Evolutionary conservation across 1,140 invertebrate genomes (phyloP).

Genomic region (Lasioglossum albipes): DNA sequence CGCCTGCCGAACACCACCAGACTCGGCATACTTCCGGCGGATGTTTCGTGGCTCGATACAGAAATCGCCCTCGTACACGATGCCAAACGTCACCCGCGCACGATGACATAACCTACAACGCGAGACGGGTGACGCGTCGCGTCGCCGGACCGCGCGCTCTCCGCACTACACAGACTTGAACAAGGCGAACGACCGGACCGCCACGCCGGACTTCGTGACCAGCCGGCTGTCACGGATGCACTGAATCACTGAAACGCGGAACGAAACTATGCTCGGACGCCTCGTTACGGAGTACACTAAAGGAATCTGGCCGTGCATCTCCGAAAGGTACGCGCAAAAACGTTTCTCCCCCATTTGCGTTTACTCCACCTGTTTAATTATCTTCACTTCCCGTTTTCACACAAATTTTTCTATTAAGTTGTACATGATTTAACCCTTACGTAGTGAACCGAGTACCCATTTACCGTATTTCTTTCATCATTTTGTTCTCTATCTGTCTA

Average conservation of each 20-base stretch:
- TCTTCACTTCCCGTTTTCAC: no score
- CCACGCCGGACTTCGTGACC: constrained; percentile 6
- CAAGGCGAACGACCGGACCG: constrained; percentile 30
- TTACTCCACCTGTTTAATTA: no score
- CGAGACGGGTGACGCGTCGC: neutral
- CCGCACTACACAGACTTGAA: neutral
- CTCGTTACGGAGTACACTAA: neutral
- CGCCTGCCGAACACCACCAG: constrained; percentile 89
- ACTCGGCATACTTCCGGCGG: constrained; percentile 85
- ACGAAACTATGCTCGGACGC: neutral
- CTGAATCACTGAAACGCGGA: constrained; percentile 37
- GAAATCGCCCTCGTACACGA: constrained; percentile 9
- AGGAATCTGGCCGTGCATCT: neutral
- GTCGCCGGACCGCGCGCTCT: neutral
- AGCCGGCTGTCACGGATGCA: constrained; percentile 25
- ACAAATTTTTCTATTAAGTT: no score
- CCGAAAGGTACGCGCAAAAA: neutral
- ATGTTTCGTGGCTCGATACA: neutral
- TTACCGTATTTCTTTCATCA: no score
- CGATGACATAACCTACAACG: constrained; percentile 53
- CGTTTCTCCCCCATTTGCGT: no score
- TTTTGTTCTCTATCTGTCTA: no score
- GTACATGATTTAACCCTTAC: neutral
- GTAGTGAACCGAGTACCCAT: no score
- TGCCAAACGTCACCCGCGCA: neutral